phyloP scores from a whole-genome alignment of 2,113 vertebrate genomes.

The Excalfactoria chinensis region DNA sequence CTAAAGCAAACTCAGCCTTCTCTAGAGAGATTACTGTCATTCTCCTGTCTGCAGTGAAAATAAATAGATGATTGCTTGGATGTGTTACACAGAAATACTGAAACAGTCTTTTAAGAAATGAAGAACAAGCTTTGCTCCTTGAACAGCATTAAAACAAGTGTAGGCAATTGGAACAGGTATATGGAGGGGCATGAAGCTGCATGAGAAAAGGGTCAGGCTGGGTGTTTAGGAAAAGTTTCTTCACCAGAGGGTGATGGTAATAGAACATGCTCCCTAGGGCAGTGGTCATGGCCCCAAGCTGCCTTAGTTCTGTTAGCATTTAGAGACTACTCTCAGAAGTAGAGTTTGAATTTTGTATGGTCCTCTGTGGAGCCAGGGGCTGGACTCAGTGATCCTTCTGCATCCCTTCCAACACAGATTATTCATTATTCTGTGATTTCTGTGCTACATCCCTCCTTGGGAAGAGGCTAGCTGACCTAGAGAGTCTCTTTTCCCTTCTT shows the following conservation, averaged over 20 bases:
- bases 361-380: neutral
- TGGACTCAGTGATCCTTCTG: neutral
- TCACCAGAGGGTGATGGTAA: neutral
- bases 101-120: neutral
- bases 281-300: neutral
- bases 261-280: neutral
- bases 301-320: neutral
- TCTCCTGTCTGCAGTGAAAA: neutral
- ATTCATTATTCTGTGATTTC: neutral
- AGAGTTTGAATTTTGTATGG: neutral
- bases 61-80: neutral
- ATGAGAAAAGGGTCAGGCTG: neutral
- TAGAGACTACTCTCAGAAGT: neutral
- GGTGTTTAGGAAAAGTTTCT: neutral
- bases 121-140: neutral
- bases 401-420: neutral
- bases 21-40: neutral
- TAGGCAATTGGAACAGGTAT: neutral
- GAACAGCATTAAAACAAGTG: neutral
- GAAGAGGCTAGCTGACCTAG: neutral
- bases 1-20: neutral
- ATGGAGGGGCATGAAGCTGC: neutral
- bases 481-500: neutral
- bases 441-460: neutral
- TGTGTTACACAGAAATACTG: neutral